Base-by-base conservation (phyloP, 2,888 invertebrate genomes). In the Fragum fragum region DNA sequence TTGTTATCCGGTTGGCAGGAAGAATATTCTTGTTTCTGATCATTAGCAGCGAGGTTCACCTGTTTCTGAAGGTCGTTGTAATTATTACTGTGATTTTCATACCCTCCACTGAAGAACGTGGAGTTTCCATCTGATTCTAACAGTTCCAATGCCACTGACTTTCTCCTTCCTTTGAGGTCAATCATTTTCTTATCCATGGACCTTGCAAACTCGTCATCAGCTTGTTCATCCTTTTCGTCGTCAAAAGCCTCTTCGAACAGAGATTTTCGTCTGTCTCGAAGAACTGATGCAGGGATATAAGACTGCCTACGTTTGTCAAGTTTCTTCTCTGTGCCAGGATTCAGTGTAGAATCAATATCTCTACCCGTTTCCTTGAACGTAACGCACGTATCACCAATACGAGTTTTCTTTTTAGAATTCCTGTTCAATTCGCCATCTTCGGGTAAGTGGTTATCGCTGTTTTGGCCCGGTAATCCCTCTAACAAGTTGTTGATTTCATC, bases 191-290 rank as follows among this genome's bases (percentile, higher is more conserved):
- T 26, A 11, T 32, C 47, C 52, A 68, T 68, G 57, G 68, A n/a
- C 21, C 52, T 18, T 71, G 73, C 47, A 23, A 81, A 74, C n/a
- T 66, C 68, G 1, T 55, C 61, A 21, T 66, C 69, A 28, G 28
- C 42, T 6, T 70, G 47, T 9, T 73, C 66, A 18, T 75, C 70
- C 59, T 73, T 61, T 1, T 42, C 36, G 0, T 29, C 71, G 29
- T 69, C 61, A 6, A 57, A 21, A 3, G 81, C 73, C 42, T 76
- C 39, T 61, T 76, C 81, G 55, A 84, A 81, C 26, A 81, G 52
- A 14, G 84, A 84, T 42, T 76, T 73, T 55, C 81, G 69, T 32
- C 84, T 36, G 32, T 68, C 23, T 52, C 28, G 39, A 21, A 21
- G 1, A 9, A 70, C 70, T 2, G 55, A 55, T 14, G 55, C 55